Percentiles rank a stretch among this genome's conserved stretches.
phyloP scores from a whole-genome alignment of 2,113 vertebrate species.

The Craseonycteris thonglongyai region DNA sequence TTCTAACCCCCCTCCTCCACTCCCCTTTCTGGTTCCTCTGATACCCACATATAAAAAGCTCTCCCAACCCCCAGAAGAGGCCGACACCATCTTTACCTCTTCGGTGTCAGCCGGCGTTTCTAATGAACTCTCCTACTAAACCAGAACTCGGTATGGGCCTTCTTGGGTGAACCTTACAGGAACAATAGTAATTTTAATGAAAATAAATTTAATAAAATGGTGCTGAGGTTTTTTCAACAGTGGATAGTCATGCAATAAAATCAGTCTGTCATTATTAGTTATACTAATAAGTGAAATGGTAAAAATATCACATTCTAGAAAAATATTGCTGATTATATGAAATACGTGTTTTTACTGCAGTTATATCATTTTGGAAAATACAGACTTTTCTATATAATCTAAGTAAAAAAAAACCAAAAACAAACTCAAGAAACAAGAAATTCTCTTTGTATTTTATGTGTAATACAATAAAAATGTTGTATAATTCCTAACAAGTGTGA shows the following conservation, averaged over 20 bases:
- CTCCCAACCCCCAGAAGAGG: no score
- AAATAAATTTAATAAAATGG: slow-evolving; percentile 13
- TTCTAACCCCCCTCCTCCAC: no score
- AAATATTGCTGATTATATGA: background rate
- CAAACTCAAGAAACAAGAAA: background rate
- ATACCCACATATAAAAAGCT: no score
- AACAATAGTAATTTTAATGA: background rate
- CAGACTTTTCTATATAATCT: background rate
- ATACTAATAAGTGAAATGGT: background rate
- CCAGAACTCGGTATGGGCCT: no score
- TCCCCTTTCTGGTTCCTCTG: no score
- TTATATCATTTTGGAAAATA: background rate
- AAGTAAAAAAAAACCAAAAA: background rate
- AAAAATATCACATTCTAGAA: background rate
- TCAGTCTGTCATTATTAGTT: background rate
- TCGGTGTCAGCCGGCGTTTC: no score
- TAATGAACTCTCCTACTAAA: no score
- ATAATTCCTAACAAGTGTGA: background rate
- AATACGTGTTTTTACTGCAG: background rate
- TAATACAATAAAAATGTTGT: background rate
- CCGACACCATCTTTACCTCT: no score
- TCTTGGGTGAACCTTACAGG: no score
- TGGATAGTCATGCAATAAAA: background rate
- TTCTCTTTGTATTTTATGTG: background rate
- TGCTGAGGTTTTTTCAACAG: background rate